phyloP scores from a whole-genome alignment of 1,140 invertebrate species.

The Drosophila asahinai region DNA sequence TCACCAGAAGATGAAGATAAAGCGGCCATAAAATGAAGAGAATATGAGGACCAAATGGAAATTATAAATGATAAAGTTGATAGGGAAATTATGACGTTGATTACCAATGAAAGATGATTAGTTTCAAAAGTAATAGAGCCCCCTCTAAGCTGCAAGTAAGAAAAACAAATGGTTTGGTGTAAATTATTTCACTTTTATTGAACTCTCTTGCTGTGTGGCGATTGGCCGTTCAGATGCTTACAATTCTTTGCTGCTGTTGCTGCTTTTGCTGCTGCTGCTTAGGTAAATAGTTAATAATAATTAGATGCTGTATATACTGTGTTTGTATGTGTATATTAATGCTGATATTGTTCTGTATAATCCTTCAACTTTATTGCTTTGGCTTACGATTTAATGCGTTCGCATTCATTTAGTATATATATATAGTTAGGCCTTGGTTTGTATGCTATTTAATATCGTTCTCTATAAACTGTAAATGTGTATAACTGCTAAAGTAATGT shows the following conservation, averaged over 20 bases:
- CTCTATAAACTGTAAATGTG: slow-evolving; percentile 50
- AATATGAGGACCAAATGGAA: slow-evolving; percentile 1
- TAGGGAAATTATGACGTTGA: slow-evolving; percentile 7
- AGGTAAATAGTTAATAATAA: slow-evolving; percentile 75
- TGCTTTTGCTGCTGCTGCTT: slow-evolving; percentile 15
- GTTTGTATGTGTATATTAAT: slow-evolving; percentile 28
- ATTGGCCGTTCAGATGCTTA: slow-evolving; percentile 41
- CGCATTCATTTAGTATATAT: slow-evolving; percentile 44
- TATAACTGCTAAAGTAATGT: slow-evolving; percentile 54
- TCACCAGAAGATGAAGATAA: slow-evolving; percentile 29
- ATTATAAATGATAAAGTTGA: slow-evolving; percentile 9
- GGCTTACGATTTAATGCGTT: slow-evolving; percentile 41
- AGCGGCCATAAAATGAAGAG: slow-evolving; percentile 15
- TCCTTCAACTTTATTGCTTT: slow-evolving; percentile 60
- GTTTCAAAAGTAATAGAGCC: too few species aligned
- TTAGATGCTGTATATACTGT: slow-evolving; percentile 43
- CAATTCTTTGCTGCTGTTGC: slow-evolving; percentile 27
- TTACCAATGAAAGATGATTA: background rate
- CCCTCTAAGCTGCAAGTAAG: background rate
- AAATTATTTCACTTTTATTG: slow-evolving; percentile 80
- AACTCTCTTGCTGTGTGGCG: slow-evolving; percentile 53
- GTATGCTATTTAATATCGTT: slow-evolving; percentile 35
- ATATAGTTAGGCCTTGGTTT: slow-evolving; percentile 55
- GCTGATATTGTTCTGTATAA: slow-evolving; percentile 56
- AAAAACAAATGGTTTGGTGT: slow-evolving; percentile 48